A percentile compares a stretch with the other conserved stretches of the same genome.
Evolutionary conservation across 2,888 invertebrate genomes (phyloP).

Genomic region (Therioaphis trifolii): DNA sequence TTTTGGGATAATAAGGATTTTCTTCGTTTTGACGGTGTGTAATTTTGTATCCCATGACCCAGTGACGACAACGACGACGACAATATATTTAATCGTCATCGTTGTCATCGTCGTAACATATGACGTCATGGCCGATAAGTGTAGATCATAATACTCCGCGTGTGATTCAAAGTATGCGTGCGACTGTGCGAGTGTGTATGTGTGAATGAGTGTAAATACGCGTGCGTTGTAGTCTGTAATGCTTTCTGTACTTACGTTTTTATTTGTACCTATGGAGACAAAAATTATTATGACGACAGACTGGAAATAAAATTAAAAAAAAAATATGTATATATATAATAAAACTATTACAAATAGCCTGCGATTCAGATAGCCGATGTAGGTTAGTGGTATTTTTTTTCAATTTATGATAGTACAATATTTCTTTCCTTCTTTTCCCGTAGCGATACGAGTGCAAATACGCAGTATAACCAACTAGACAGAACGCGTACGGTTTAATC

Average conservation of each 20-base stretch:
- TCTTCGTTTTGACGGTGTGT: background rate
- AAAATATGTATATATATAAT: background rate
- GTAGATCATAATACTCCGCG: too few relatives aligned
- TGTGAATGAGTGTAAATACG: too few relatives aligned
- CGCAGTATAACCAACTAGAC: background rate
- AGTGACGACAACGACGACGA: background rate
- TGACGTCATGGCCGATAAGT: background rate
- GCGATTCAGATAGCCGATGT: background rate
- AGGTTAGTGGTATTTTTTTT: background rate
- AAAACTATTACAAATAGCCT: too few relatives aligned
- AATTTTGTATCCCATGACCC: constrained; percentile 52
- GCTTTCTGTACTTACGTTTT: too few relatives aligned
- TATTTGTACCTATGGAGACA: too few relatives aligned
- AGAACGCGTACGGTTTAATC: constrained; percentile 34
- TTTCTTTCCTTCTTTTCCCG: background rate
- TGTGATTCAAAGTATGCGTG: background rate
- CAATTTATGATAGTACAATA: background rate
- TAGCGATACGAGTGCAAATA: background rate
- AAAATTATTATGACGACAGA: background rate
- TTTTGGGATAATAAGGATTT: constrained; percentile 23
- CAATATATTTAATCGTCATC: background rate
- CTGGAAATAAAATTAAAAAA: background rate
- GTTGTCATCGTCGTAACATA: background rate
- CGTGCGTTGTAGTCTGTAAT: too few relatives aligned
- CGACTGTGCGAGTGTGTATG: background rate